phyloP scores from a whole-genome alignment of 2,797 vertebrate genomes.

The Thamnophis elegans region DNA sequence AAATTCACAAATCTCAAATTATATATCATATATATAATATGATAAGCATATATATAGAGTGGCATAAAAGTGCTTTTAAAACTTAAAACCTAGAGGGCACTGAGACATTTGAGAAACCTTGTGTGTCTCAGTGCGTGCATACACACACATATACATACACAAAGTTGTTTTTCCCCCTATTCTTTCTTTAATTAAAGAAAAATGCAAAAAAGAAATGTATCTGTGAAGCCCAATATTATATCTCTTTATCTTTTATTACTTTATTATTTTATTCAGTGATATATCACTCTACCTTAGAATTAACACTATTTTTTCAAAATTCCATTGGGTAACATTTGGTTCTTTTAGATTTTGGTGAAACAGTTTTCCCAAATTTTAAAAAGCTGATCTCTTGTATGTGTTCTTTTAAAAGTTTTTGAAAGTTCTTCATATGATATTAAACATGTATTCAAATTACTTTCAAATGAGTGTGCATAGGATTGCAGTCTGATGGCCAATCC shows the following conservation, averaged over 20 bases:
- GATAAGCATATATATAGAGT: neutral
- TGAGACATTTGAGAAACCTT: neutral
- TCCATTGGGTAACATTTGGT: neutral
- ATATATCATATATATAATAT: neutral
- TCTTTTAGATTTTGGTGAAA: neutral
- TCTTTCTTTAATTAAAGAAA: neutral
- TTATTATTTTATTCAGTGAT: neutral
- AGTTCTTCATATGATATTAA: neutral
- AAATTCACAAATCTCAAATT: no score
- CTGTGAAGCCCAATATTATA: neutral
- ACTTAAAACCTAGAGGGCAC: neutral
- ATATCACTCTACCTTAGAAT: neutral
- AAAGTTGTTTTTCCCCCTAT: neutral
- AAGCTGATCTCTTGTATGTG: neutral
- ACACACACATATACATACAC: neutral
- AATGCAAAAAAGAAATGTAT: neutral
- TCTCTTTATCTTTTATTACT: neutral
- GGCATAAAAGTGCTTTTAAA: neutral
- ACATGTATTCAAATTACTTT: neutral
- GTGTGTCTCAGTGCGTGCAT: neutral
- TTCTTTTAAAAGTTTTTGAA: neutral
- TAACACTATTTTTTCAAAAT: neutral
- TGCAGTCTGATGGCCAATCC: neutral
- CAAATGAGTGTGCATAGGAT: neutral
- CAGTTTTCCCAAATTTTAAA: neutral